Evolutionary conservation across 2,888 invertebrate genomes (phyloP), one percentile per base, ranked within the genome.

Genomic region (Xylocampa areola): DNA sequence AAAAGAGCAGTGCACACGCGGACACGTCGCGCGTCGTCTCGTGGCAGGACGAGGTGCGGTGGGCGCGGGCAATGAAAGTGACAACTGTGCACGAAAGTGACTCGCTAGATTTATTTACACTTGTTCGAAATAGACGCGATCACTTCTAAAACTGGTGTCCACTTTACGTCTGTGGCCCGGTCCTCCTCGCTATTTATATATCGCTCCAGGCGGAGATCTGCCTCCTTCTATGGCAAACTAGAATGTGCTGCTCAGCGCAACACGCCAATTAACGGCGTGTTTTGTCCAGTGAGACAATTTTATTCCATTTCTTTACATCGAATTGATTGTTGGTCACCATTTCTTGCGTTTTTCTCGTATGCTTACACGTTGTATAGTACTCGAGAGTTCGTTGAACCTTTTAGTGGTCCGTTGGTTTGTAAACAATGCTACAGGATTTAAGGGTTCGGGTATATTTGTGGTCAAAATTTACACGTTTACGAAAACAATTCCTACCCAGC

Each of bases 91-190:
- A 89, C 86, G 91, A 92, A 91, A 92, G 91, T 90, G 84, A 86
- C 85, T 85, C 76, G 85, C 81, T 89, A 89, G 89, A 92, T 91
- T 92, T 92, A 92, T 92, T 91, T 89, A 91, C 91, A 91, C 88
- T 89, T 86, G 90, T 90, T 90, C 82, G 80, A 90, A 91, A 92
- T 92, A 92, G 89, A 89, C 80, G 76, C 84, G 79, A 83, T 81
- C 89, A 87, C 88, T 87, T 88, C 88, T 90, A 90, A 88, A 92
- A 90, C 91, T 89, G 85, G 88, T 91, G 91, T 90, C 90, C 87
- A 89, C 87, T 88, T 88, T 85, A 87, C 87, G 87, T 87, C 85
- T 85, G 84, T 82, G 84, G 79, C 76, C 77, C 82, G 79, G 82
- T 81, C 84, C 80, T 81, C 77, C 74, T 77, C 75, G 87, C 90